Conservation (phyloP, 2,113 vertebrate genomes). For the Brachionichthys hirsutus region DNA sequence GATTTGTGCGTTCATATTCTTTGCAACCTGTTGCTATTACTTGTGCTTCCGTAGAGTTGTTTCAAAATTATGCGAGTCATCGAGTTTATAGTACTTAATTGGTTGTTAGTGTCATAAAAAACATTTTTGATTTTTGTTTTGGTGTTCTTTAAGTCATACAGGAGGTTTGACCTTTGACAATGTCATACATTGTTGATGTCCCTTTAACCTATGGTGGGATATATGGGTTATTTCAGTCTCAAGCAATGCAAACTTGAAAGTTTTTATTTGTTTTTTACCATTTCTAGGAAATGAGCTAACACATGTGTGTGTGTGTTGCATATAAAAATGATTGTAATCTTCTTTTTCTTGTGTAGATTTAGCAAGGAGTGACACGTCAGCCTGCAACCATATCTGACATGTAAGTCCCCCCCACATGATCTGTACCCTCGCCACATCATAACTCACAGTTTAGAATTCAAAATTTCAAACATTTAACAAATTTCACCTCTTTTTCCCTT, state of each 20-base stretch:
- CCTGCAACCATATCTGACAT: slow-evolving; percentile 71
- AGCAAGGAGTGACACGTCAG: slow-evolving; percentile 20
- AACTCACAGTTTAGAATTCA: background rate
- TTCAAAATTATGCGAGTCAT: background rate
- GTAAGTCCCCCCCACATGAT: slow-evolving; percentile 47
- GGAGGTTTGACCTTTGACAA: slow-evolving; percentile 45
- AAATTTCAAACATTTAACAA: background rate
- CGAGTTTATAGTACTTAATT: too few relatives aligned
- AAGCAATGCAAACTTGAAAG: background rate
- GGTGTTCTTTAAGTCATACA: background rate
- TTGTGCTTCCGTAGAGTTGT: background rate
- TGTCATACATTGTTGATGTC: slow-evolving; percentile 22
- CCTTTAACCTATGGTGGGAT: background rate
- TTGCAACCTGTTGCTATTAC: background rate
- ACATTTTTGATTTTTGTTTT: background rate
- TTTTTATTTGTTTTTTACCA: background rate
- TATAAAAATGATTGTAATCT: background rate
- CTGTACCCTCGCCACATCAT: background rate
- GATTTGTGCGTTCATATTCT: slow-evolving; percentile 11
- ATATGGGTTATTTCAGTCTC: background rate
- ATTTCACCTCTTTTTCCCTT: slow-evolving; percentile 11
- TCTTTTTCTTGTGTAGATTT: slow-evolving; percentile 13
- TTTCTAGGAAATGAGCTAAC: background rate
- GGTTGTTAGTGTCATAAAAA: too few relatives aligned
- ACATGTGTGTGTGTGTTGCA: background rate